Evolutionary conservation across 2,797 vertebrate genomes (phyloP).

Genomic region (Cossypha niveicapilla): DNA sequence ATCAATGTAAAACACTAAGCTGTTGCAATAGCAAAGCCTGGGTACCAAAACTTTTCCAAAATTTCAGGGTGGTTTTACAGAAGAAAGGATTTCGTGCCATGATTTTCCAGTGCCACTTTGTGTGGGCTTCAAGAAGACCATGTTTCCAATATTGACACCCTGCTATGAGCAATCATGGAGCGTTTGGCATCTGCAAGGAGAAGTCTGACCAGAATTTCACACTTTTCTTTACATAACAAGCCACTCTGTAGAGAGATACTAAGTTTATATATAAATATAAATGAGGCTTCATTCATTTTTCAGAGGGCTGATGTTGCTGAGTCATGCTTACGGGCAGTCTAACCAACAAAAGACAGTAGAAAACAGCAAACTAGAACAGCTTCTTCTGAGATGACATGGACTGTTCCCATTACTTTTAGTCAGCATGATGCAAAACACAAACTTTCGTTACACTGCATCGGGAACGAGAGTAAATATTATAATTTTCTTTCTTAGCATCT

Average conservation of each 20-base stretch:
- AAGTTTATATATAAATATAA: neutral
- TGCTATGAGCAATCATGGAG: neutral
- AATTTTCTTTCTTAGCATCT: neutral
- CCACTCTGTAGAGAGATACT: neutral
- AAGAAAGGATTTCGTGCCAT: neutral
- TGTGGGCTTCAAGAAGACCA: neutral
- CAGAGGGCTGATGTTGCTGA: neutral
- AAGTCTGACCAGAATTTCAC: neutral
- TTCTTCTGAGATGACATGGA: neutral
- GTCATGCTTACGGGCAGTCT: neutral
- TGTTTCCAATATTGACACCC: neutral
- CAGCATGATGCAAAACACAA: neutral
- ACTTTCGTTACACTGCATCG: fast-evolving
- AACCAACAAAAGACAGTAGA: neutral
- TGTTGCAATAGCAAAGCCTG: constrained; percentile 14
- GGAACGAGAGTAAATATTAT: neutral
- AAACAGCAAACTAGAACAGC: neutral
- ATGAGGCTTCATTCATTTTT: neutral
- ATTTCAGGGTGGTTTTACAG: neutral
- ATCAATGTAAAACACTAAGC: neutral
- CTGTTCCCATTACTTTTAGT: neutral
- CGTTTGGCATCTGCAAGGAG: neutral
- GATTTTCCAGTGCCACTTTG: neutral
- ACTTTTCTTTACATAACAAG: neutral
- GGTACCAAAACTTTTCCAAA: neutral